These are phyloP conservation scores for Xyrichtys novacula DNA, from an alignment of 2,797 vertebrate genomes.

Conservation along the genomic window DNA sequence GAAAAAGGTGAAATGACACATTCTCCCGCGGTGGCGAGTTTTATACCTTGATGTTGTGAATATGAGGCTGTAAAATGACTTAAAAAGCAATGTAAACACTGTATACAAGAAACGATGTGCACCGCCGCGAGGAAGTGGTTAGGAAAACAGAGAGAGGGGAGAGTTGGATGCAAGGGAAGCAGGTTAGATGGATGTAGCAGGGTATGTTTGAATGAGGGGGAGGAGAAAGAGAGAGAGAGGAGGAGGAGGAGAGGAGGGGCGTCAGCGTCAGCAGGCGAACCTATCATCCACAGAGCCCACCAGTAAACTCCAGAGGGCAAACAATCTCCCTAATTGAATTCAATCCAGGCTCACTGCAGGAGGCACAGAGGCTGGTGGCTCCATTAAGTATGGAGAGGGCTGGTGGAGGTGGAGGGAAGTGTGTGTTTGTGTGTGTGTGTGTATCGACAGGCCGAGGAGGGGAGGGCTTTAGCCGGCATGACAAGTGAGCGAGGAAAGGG, in stretches of 20 bases:
- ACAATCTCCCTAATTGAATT: slow-evolving; percentile 83
- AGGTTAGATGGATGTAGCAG: slow-evolving; percentile 27
- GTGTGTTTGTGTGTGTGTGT: slow-evolving; percentile 2
- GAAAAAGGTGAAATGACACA: slow-evolving; percentile 47
- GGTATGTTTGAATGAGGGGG: slow-evolving; percentile 9
- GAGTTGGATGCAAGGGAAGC: slow-evolving; percentile 32
- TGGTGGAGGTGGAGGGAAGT: slow-evolving; percentile 25
- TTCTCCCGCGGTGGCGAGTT: slow-evolving; percentile 22
- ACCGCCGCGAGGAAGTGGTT: slow-evolving; percentile 30
- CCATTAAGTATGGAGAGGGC: slow-evolving; percentile 48
- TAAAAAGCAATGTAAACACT: slow-evolving; percentile 42
- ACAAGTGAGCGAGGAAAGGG: slow-evolving; percentile 34
- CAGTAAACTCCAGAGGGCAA: slow-evolving; percentile 75
- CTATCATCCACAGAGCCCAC: slow-evolving; percentile 65
- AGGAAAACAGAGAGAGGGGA: slow-evolving; percentile 13
- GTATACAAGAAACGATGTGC: slow-evolving; percentile 13
- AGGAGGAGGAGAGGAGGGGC: neutral
- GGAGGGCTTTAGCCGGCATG: slow-evolving; percentile 37
- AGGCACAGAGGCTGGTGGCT: slow-evolving; percentile 61
- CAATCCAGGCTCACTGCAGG: slow-evolving; percentile 70
- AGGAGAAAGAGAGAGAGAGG: neutral
- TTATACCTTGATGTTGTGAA: slow-evolving; percentile 40
- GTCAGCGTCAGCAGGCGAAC: slow-evolving; percentile 42
- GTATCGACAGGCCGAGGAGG: slow-evolving; percentile 15
- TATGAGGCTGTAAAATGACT: slow-evolving; percentile 12